Conservation (phyloP, 2,797 vertebrate genomes). For the Lateolabrax maculatus region DNA sequence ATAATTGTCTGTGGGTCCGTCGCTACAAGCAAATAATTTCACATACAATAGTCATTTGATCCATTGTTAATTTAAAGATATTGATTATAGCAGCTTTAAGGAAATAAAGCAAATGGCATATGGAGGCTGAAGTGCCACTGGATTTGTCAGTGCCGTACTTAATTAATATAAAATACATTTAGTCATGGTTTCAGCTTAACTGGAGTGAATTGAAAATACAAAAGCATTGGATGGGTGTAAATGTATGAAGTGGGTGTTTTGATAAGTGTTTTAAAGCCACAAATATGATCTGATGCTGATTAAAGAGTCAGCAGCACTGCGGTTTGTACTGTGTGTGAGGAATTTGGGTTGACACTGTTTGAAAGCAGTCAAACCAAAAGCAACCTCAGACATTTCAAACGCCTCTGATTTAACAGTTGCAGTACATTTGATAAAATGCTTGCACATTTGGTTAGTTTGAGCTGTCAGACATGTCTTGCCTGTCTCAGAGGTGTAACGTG, state of each 20-base stretch:
- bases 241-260: too few relatives aligned
- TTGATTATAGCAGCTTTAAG: neutral
- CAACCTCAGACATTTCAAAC: neutral
- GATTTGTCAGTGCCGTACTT: neutral
- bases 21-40: neutral
- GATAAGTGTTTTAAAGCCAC: neutral
- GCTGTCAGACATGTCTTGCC: neutral
- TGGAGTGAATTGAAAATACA: neutral
- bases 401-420: neutral
- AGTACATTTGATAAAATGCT: too few relatives aligned
- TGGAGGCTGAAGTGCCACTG: neutral
- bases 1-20: neutral
- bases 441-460: neutral
- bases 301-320: neutral
- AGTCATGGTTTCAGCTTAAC: neutral
- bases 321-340: conserved; percentile 2
- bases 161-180: neutral
- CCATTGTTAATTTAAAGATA: neutral
- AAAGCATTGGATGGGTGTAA: neutral
- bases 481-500: neutral
- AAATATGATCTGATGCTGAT: neutral
- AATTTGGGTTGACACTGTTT: neutral
- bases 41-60: neutral
- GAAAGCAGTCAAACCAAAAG: neutral
- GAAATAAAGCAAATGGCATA: neutral